These are phyloP conservation scores for Ellobius talpinus DNA, from an alignment of 2,113 vertebrate species.

Conservation along the genomic window DNA sequence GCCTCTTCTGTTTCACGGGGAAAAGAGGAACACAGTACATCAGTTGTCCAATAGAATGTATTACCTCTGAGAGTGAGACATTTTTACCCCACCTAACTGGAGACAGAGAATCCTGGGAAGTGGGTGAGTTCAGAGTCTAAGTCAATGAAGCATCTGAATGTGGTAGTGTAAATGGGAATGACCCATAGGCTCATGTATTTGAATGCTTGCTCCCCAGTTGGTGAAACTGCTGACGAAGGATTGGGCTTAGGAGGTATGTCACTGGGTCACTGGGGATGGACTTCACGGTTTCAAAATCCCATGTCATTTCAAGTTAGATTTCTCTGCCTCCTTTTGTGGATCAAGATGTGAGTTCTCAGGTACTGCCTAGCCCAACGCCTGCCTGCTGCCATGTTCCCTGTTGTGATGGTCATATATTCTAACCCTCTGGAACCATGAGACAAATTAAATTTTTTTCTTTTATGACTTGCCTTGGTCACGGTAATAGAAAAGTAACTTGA, in stretches of 20 bases:
- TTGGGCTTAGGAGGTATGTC: background rate
- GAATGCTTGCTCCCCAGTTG: background rate
- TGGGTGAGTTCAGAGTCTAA: background rate
- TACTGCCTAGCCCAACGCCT: too few relatives aligned
- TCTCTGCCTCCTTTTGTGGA: background rate
- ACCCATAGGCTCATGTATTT: background rate
- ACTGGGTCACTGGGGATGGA: background rate
- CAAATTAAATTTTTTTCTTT: background rate
- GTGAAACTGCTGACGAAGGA: background rate
- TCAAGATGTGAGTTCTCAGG: background rate
- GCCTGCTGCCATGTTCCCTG: background rate
- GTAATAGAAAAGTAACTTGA: background rate
- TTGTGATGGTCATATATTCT: background rate
- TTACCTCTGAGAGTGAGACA: background rate
- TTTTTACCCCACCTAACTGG: background rate
- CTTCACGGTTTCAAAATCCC: background rate
- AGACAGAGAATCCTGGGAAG: background rate
- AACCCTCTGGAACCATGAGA: background rate
- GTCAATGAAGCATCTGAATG: background rate
- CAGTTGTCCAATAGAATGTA: background rate
- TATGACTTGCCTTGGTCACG: too few relatives aligned
- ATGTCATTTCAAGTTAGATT: background rate
- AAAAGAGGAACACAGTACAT: background rate
- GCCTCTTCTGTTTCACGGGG: background rate
- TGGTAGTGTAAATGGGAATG: background rate